Evolutionary conservation across 2,888 invertebrate genomes (phyloP).

Genomic region (Orchesellides sinensis): DNA sequence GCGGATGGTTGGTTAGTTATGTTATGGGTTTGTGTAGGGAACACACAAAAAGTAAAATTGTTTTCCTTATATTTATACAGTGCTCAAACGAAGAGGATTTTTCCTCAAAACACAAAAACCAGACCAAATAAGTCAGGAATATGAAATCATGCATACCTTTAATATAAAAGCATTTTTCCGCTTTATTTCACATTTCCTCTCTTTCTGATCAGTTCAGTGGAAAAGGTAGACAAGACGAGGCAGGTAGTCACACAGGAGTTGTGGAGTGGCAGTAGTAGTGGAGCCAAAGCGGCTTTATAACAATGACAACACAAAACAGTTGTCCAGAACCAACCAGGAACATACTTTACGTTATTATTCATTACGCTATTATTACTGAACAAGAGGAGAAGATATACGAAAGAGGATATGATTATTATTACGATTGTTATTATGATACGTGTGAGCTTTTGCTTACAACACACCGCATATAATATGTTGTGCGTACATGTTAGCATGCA

Average conservation of each 20-base stretch:
- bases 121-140: conserved; percentile 48
- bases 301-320: conserved; percentile 32
- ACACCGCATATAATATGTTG: conserved; percentile 8
- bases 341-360: conserved; percentile 26
- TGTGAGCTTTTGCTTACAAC: conserved; percentile 27
- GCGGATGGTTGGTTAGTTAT: conserved; percentile 39
- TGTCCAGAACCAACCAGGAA: conserved; percentile 19
- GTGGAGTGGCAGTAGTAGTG: conserved; percentile 10
- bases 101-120: conserved; percentile 19
- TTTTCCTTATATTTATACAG: too few species aligned
- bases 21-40: too few species aligned
- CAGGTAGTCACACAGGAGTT: conserved; percentile 49
- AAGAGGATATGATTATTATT: conserved; percentile 45
- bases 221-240: conserved; percentile 31
- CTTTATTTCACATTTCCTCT: conserved; percentile 57
- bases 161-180: conserved; percentile 63
- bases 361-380: conserved; percentile 5
- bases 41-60: conserved; percentile 6
- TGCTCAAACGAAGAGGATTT: conserved; percentile 20
- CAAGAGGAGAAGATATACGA: not conserved
- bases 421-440: conserved; percentile 39
- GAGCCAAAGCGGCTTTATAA: conserved; percentile 23
- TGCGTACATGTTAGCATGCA: not conserved
- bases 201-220: conserved; percentile 21
- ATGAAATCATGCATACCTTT: conserved; percentile 56